Base-by-base conservation (phyloP, 2,888 invertebrate genomes). In the Ptychoptera albimana region DNA sequence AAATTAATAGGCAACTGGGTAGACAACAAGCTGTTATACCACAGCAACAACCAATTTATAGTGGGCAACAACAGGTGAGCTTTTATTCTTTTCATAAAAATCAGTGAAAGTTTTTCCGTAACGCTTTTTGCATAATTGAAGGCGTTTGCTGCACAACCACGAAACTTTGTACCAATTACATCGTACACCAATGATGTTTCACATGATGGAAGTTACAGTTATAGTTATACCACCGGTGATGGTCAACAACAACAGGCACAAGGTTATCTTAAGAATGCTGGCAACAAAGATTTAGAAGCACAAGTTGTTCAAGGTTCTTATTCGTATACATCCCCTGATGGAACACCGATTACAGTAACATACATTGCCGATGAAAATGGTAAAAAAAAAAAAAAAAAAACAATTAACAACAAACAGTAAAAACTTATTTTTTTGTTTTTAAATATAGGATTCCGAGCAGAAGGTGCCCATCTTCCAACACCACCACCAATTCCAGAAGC, bases 341-440 rank as follows among this genome's bases (percentile, higher is more conserved):
- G 75, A 13, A 77, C 75, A 11, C 80, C 79, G 2, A 77, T 82
- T 48, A 73, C 74, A 49, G 71, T 82, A 9, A 75, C 69, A 34
- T 83, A 82, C 53, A 70, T 81, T 13, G 82, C 82, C 14, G 83
- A 84, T 60, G 83, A 83, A 64, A 79, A 79, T 57, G 85, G 83
- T 70, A 15, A 12, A 37, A 9, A 7, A 23, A n/a, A n/a, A n/a
- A n/a, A n/a, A n/a, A n/a, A n/a, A n/a, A n/a, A n/a, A n/a, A n/a
- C n/a, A n/a, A n/a, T n/a, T n/a, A n/a, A n/a, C n/a, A n/a, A n/a
- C n/a, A n/a, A n/a, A n/a, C n/a, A n/a, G 37, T 11, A 38, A 4
- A 11, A 12, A 12, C 29, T 8, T 11, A 15, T 1, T 16, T 42
- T 14, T 16, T 35, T 42, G 23, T 23, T 30, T 16, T 35, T 30